Percentiles rank a stretch among this genome's conserved stretches.
These are phyloP conservation scores for Alca torda DNA, from an alignment of 2,797 vertebrate genomes.

Conservation along the genomic window DNA sequence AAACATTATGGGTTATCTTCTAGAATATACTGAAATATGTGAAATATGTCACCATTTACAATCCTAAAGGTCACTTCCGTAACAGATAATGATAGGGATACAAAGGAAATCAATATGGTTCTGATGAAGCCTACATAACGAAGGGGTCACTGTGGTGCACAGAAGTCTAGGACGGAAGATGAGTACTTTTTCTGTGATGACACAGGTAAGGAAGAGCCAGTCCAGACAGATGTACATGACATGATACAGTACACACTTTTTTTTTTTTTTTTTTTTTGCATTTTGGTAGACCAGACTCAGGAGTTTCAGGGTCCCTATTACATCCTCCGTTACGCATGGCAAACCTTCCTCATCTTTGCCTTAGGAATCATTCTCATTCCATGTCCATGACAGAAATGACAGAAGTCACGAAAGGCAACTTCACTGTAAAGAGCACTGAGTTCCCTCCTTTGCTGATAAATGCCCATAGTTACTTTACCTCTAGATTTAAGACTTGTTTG, in stretches of 20 bases:
- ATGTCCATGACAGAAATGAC: not conserved
- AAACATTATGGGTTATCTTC: not conserved
- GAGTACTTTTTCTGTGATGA: not conserved
- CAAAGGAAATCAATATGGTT: slow-evolving; percentile 25
- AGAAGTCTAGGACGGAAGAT: not conserved
- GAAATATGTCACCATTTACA: not conserved
- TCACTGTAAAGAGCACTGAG: accelerated
- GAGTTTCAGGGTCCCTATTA: not conserved
- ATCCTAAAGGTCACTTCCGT: not conserved
- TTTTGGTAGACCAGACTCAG: not conserved
- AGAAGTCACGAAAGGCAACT: not conserved
- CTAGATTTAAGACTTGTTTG: not conserved
- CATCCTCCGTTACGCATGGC: accelerated
- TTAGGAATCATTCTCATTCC: not conserved
- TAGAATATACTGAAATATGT: not conserved
- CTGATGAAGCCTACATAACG: not conserved
- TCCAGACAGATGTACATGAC: not conserved
- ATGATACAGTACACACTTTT: too few species aligned
- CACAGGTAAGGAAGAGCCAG: not conserved
- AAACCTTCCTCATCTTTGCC: not conserved
- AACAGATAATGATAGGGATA: not conserved
- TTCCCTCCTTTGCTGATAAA: not conserved
- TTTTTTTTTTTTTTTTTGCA: not conserved
- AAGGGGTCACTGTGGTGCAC: not conserved
- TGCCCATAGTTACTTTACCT: not conserved